Conservation (phyloP, 2,113 vertebrate genomes). For the Pao palembangensis region DNA sequence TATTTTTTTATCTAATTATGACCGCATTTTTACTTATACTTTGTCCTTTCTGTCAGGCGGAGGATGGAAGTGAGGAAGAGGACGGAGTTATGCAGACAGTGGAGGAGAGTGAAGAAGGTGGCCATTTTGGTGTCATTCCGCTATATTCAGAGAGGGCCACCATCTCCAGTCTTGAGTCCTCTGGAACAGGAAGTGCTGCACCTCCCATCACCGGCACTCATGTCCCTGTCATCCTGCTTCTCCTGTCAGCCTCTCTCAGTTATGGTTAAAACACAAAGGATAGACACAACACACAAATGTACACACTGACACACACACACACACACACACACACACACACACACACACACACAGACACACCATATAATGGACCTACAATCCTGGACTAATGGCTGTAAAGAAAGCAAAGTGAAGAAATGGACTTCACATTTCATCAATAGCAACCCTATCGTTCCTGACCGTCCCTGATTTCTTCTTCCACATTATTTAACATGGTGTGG, state of each 20-base stretch:
- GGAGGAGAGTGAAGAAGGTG: conserved; percentile 33
- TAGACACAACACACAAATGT: conserved; percentile 14
- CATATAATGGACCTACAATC: conserved; percentile 30
- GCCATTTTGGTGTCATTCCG: conserved; percentile 62
- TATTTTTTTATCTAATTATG: not conserved
- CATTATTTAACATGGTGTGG: conserved; percentile 29
- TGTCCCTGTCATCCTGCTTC: conserved; percentile 34
- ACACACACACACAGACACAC: conserved; percentile 14
- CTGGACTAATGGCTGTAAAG: conserved; percentile 39
- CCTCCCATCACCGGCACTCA: conserved; percentile 13
- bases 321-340: conserved; percentile 1
- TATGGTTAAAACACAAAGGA: conserved; percentile 41
- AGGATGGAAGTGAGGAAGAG: conserved; percentile 55
- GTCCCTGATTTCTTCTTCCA: conserved; percentile 17
- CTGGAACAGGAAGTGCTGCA: conserved; percentile 28
- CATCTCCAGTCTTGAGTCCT: conserved; percentile 63
- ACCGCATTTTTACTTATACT: not conserved
- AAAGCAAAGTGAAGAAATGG: conserved; percentile 46
- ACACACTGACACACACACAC: not conserved
- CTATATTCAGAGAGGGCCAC: conserved; percentile 66
- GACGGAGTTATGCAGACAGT: conserved; percentile 34
- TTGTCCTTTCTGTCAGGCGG: conserved; percentile 46
- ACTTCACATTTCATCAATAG: conserved; percentile 51
- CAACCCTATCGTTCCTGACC: conserved; percentile 8
- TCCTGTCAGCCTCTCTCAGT: conserved; percentile 47